Evolutionary conservation across 2,113 vertebrate species (phyloP), one percentile per base, ranked within the genome.

Genomic region (Nematolebias whitei): DNA sequence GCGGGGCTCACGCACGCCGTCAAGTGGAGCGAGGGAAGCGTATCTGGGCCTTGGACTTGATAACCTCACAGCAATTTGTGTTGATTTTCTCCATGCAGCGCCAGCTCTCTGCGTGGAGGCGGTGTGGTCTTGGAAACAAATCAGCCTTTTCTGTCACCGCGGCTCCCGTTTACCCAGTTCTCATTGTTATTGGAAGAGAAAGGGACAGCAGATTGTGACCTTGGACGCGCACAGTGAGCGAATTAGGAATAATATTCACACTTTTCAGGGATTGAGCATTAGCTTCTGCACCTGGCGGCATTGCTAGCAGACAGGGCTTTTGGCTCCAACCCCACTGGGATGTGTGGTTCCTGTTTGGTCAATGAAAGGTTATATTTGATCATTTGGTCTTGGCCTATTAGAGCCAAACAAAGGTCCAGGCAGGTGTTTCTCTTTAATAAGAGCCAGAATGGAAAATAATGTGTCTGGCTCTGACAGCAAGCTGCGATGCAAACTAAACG

Each of bases 181-280:
- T 58, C 5, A 23, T 48, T 54, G 47, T 23, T 58, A 55, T 8
- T 55, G 40, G 40, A 63, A 54, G 52, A 72, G 35, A 63, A 47
- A 48, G 38, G 55, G 70, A 85, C 67, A 66, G 71, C 87, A 90
- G 87, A 82, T 85, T 82, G 77, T 87, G 86, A 87, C 83, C 76
- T 90, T 84, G 78, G 68, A 55, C 14, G 64, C 68, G 41, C 56
- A 38, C 59, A 62, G 32, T 47, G 57, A 79, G 78, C 64, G 47
- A 79, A 85, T 72, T 52, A 62, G 45, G 32, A 74, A 71, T 66
- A 57, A 81, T 82, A 68, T 59, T 83, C 63, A 63, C 47, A 75
- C 32, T 68, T 84, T 67, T 32, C 50, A 49, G 49, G 71, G 66
- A 40, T 6, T 1, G 32, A 54, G 69, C 71, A 20, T 74, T 71